Conservation (phyloP, 2,113 vertebrate species). For the Plestiodon gilberti region DNA sequence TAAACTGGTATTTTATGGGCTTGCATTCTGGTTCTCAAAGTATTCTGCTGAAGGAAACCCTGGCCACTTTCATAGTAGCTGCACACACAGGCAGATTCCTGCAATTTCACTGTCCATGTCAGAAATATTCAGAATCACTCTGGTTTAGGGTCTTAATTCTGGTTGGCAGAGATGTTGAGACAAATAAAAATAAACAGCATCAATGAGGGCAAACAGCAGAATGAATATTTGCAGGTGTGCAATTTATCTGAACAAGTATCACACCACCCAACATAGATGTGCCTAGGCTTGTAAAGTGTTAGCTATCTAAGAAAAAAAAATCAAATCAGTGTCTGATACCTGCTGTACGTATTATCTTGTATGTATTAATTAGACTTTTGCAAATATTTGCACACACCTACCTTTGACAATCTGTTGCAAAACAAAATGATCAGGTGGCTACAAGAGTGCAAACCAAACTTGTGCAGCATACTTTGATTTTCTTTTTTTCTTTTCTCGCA, state of each 20-base stretch:
- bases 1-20: background rate
- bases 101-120: background rate
- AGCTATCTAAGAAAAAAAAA: background rate
- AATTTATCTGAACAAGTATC: background rate
- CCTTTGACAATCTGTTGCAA: fast-evolving
- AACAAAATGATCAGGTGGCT: background rate
- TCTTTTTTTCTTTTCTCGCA: background rate
- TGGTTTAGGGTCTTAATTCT: background rate
- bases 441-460: background rate
- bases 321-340: background rate
- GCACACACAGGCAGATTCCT: background rate
- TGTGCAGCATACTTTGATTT: background rate
- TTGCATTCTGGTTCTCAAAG: background rate
- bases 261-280: background rate
- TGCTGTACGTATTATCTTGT: background rate
- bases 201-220: background rate
- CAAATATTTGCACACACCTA: fast-evolving
- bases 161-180: background rate
- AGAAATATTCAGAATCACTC: background rate
- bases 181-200: background rate
- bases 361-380: background rate
- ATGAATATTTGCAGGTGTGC: background rate
- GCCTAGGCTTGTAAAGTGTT: background rate
- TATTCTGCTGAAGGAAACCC: background rate
- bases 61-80: background rate